A percentile compares a stretch with the other conserved stretches of the same genome.
phyloP scores from a whole-genome alignment of 1,140 invertebrate species.

The Macrostomum lignano region DNA sequence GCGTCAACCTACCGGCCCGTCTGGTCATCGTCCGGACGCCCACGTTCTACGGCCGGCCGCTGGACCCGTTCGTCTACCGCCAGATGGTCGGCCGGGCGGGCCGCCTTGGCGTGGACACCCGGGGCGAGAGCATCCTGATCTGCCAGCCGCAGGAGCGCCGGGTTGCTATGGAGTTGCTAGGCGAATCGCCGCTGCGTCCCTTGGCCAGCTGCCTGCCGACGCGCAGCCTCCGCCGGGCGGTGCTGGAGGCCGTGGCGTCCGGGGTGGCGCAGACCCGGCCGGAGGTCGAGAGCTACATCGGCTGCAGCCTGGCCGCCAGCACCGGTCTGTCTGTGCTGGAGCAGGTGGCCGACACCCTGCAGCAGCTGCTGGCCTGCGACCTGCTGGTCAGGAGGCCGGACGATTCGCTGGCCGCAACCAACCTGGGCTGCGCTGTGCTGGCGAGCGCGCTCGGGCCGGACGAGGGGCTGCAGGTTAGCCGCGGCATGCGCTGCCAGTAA shows the following conservation, averaged over 20 bases:
- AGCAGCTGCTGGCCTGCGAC: too few relatives aligned
- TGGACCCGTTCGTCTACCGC: conserved; percentile 58
- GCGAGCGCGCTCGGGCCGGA: conserved; percentile 65
- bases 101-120: conserved; percentile 52
- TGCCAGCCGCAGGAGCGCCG: conserved; percentile 45
- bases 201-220: conserved; percentile 46
- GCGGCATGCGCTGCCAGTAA: too few relatives aligned
- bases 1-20: conserved; percentile 77
- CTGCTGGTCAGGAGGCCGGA: too few relatives aligned
- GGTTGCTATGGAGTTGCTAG: conserved; percentile 41
- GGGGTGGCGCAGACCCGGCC: neutral
- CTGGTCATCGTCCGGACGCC: conserved; percentile 67
- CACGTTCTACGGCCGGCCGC: conserved; percentile 37
- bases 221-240: conserved; percentile 31
- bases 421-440: conserved; percentile 61
- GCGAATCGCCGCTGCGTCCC: conserved; percentile 33
- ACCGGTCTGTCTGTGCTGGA: too few relatives aligned
- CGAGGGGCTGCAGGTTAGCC: conserved; percentile 56
- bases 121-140: conserved; percentile 64
- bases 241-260: conserved; percentile 31
- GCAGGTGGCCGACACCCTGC: too few relatives aligned
- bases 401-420: too few relatives aligned
- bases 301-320: too few relatives aligned
- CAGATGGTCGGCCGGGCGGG: conserved; percentile 92
- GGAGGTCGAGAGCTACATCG: too few relatives aligned